Conservation (phyloP, 2,797 vertebrate genomes). For the Notamacropus eugenii region DNA sequence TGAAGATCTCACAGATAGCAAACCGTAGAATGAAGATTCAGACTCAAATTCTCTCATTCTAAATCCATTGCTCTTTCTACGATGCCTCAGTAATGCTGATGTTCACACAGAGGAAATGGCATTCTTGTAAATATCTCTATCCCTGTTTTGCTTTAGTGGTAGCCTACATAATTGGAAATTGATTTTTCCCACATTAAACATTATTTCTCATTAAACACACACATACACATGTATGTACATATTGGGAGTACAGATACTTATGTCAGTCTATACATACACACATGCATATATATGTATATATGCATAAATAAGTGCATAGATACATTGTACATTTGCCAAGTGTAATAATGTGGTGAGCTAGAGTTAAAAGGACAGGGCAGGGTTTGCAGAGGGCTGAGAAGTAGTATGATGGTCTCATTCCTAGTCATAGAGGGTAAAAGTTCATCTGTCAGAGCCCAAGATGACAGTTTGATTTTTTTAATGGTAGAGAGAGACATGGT, state of each 20-base stretch:
- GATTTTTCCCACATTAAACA: background rate
- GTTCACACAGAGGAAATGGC: background rate
- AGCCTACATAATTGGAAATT: background rate
- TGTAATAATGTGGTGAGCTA: background rate
- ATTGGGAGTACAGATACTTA: background rate
- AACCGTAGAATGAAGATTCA: background rate
- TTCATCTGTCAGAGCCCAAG: background rate
- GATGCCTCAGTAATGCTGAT: background rate
- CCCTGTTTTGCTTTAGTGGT: background rate
- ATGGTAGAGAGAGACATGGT: background rate
- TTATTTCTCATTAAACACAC: background rate
- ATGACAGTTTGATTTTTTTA: background rate
- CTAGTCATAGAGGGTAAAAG: background rate
- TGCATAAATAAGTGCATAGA: too few species aligned
- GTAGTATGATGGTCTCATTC: background rate
- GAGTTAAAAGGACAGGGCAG: background rate
- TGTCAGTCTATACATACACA: background rate
- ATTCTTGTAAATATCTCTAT: background rate
- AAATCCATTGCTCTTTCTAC: background rate
- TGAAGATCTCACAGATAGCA: background rate
- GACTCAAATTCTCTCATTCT: background rate
- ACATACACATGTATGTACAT: background rate
- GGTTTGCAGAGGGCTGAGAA: background rate
- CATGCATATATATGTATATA: too few species aligned
- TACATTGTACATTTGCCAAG: background rate